Evolutionary conservation across 2,888 invertebrate species (phyloP).

Genomic region (Calameuta idolon): DNA sequence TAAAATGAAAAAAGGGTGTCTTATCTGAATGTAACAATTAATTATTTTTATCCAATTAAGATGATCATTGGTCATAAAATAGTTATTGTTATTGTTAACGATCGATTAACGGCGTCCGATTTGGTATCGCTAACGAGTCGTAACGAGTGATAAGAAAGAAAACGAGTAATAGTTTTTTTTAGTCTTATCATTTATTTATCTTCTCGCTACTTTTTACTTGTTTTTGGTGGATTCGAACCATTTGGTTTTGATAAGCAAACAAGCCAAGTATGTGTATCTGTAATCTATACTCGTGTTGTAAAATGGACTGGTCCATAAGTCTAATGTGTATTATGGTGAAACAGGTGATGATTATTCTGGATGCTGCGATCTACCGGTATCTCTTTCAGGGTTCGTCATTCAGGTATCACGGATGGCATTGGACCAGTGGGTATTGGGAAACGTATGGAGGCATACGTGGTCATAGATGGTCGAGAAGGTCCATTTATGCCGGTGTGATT

Average conservation of each 20-base stretch:
- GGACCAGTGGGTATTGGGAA: background rate
- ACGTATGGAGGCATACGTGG: background rate
- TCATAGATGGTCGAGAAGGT: background rate
- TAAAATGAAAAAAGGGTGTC: background rate
- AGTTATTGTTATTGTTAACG: background rate
- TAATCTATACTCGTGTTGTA: background rate
- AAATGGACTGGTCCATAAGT: background rate
- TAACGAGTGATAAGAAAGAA: background rate
- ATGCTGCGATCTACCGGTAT: background rate
- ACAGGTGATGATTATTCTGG: background rate
- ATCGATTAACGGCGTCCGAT: background rate
- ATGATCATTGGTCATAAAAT: background rate
- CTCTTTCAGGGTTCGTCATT: background rate
- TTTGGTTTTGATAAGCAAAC: background rate
- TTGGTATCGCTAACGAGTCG: background rate
- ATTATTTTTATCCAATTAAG: background rate
- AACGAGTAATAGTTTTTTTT: background rate
- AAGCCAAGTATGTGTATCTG: background rate
- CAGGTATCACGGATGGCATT: background rate
- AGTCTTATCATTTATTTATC: background rate
- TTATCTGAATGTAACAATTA: background rate
- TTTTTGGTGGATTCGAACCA: no score
- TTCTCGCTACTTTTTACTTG: background rate
- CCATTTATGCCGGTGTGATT: slow-evolving; percentile 35
- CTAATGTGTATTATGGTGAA: background rate